These are phyloP conservation scores for Megalonaias nervosa DNA, from an alignment of 1,140 invertebrate species.

Conservation along the genomic window DNA sequence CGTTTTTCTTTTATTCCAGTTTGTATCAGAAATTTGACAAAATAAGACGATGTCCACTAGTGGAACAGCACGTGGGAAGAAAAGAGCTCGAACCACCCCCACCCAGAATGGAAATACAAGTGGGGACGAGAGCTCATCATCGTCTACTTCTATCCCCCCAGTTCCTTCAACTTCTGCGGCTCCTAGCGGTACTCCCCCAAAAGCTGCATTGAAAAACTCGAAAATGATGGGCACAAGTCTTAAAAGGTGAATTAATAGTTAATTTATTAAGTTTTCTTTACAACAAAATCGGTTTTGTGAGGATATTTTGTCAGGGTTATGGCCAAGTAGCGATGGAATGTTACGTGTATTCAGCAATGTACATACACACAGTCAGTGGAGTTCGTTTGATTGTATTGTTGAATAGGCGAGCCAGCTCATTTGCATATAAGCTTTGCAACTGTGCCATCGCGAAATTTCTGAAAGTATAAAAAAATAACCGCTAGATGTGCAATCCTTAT, in stretches of 20 bases:
- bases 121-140: constrained; percentile 13
- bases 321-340: constrained; percentile 9
- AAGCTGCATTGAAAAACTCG: constrained; percentile 8
- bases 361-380: background rate
- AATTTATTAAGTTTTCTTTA: background rate
- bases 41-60: constrained; percentile 23
- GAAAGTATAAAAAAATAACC: background rate
- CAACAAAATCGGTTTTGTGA: background rate
- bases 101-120: constrained; percentile 17
- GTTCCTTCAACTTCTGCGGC: constrained; percentile 22
- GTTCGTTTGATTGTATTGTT: background rate
- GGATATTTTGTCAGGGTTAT: background rate
- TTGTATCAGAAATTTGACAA: background rate
- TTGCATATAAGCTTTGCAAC: constrained; percentile 41
- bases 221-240: constrained; percentile 34
- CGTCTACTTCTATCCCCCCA: constrained; percentile 3
- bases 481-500: constrained; percentile 5
- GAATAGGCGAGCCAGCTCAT: constrained; percentile 32
- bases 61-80: constrained; percentile 26
- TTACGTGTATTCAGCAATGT: background rate
- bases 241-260: constrained; percentile 13
- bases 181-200: background rate
- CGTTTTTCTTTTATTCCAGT: background rate
- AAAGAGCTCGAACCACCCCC: constrained; percentile 24
- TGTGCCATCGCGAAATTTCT: constrained; percentile 2